Evolutionary conservation across 37 sponge, comb jelly and placozoan genomes (phyloP), one percentile per base, ranked within the genome.

Genomic region (Aplysina aerophoba): DNA sequence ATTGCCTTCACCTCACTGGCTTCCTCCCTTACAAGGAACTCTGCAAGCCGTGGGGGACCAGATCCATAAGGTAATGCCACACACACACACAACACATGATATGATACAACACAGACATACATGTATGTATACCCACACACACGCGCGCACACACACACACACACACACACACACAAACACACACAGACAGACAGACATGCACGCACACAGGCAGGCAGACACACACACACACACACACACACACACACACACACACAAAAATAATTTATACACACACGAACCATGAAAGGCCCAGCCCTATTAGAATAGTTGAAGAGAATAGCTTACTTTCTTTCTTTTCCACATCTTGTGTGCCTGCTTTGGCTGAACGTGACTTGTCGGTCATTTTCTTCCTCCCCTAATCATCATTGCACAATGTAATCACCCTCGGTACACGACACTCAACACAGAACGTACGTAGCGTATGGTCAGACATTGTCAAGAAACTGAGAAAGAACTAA

Each of bases 1-100:
- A 93, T 15, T 19, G 65, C 27, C 60, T 81, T 87, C 28, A 93
- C 90, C n/a, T 89, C 93, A 1, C 39, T 27, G 73, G 87, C 22
- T 74, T 89, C 85, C n/a, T 89, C 89, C 77, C 84, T 80, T 4
- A 93, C 38, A 40, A 28, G 38, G 40, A 93, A 93, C 28, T 80
- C 93, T 93, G 40, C 34, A 28, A 15, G n/a, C n/a, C n/a, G n/a
- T n/a, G n/a, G n/a, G n/a, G 30, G n/a, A 62, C 4, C 27, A 28
- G 12, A 11, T 22, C 4, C 4, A 14, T 4, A 62, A 62, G 11
- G 50, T 8, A n/a, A n/a, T 44, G 50, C 50, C 50, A 11, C 50
- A 44, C 50, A 44, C 3, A 44, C 8, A 11, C 50, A 44, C n/a
- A 62, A 11, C 27, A 28, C 2, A 11, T 22, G 25, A 62, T 62